Evolutionary conservation across 2,113 vertebrate species (phyloP).

Genomic region (Poecile atricapillus): DNA sequence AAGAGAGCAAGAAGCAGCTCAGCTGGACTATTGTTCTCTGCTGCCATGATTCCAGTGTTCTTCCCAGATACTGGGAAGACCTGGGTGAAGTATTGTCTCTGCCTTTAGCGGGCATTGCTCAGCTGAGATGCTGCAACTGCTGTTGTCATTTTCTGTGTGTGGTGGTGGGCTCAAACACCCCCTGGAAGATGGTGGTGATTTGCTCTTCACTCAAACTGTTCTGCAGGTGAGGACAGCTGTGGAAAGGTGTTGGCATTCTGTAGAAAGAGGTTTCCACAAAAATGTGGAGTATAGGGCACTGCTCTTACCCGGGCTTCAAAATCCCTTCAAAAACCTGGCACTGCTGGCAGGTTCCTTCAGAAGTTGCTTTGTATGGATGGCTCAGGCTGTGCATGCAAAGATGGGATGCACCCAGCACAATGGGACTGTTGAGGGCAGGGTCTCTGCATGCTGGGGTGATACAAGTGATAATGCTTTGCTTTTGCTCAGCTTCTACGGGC

Average conservation of each 20-base stretch:
- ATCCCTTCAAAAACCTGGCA: background rate
- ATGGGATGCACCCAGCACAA: background rate
- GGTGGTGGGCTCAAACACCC: background rate
- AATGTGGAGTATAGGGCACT: accelerated
- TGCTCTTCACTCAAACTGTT: background rate
- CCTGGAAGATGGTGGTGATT: background rate
- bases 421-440: background rate
- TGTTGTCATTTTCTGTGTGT: background rate
- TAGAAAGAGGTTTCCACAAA: background rate
- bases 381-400: background rate
- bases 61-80: background rate
- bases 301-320: background rate
- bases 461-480: background rate
- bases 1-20: background rate
- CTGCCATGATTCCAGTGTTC: background rate
- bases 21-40: background rate
- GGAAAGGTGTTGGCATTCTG: background rate
- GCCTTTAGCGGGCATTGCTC: background rate
- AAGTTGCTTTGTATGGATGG: background rate
- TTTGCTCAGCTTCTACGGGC: background rate
- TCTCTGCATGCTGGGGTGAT: accelerated
- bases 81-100: background rate
- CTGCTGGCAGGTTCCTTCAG: background rate
- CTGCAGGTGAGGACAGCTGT: background rate
- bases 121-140: background rate